These are phyloP conservation scores for Pheucticus melanocephalus DNA, from an alignment of 2,113 vertebrate species.

Conservation along the genomic window DNA sequence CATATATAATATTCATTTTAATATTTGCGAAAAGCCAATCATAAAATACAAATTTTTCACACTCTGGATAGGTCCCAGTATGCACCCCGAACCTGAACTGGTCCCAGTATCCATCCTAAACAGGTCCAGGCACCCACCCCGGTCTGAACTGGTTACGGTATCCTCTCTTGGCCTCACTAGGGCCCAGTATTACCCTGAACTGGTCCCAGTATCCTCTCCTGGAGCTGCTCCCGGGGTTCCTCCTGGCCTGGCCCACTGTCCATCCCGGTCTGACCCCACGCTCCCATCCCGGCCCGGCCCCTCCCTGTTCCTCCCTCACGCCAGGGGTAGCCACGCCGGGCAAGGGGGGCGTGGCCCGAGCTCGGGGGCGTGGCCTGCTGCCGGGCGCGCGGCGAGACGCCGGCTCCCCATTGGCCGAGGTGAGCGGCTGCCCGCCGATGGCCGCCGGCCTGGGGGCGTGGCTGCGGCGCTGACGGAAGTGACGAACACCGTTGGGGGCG, in stretches of 20 bases:
- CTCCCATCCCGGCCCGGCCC: accelerated
- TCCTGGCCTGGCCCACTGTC: accelerated
- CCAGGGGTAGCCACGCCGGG: accelerated
- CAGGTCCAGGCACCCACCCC: not conserved
- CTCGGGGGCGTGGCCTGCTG: accelerated
- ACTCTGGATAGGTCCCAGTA: not conserved
- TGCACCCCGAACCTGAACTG: not conserved
- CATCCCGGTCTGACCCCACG: accelerated
- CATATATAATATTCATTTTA: no score
- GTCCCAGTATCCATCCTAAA: not conserved
- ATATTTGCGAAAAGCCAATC: no score
- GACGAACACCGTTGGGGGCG: not conserved
- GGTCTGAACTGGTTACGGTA: not conserved
- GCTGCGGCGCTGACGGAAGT: accelerated
- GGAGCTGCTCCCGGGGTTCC: not conserved
- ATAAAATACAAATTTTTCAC: no score
- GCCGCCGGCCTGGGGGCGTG: not conserved
- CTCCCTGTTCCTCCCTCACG: accelerated
- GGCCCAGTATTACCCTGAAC: not conserved
- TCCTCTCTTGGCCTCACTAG: accelerated
- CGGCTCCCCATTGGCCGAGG: not conserved
- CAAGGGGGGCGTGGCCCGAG: accelerated
- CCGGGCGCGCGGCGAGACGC: not conserved
- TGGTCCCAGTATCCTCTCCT: not conserved
- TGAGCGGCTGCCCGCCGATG: not conserved